Conservation (phyloP, 2,113 vertebrate genomes). For the Procavia capensis region DNA sequence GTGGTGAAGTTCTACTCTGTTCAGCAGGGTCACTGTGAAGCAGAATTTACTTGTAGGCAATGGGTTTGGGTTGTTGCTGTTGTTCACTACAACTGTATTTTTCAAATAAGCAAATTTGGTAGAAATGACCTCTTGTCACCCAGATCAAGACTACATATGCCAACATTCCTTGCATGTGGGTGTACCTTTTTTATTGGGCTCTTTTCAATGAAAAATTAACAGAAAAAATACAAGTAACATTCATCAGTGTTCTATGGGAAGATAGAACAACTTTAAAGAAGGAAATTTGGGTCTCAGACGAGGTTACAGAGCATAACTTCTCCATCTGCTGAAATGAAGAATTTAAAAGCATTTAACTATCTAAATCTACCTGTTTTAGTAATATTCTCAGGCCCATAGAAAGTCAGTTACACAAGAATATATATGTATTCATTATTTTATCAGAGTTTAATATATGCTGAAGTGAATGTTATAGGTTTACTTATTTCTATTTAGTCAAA, state of each 20-base stretch:
- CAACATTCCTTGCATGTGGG: background rate
- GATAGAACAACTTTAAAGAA: background rate
- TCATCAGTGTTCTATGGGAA: background rate
- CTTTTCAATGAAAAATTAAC: background rate
- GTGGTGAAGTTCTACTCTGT: too few relatives aligned
- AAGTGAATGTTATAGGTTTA: background rate
- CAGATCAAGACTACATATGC: background rate
- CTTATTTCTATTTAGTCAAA: background rate
- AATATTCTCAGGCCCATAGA: background rate
- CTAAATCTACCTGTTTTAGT: background rate
- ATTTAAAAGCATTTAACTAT: background rate
- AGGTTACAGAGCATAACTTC: background rate
- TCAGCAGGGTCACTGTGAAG: too few relatives aligned
- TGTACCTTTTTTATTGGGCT: background rate
- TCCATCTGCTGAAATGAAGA: background rate
- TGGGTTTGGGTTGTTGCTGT: too few relatives aligned
- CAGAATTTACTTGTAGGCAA: too few relatives aligned
- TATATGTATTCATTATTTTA: background rate
- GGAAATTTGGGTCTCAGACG: background rate
- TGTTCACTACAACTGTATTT: background rate
- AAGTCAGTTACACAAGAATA: background rate
- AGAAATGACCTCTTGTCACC: background rate
- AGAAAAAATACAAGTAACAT: background rate
- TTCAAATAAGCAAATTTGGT: background rate
- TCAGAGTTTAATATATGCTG: background rate